phyloP scores from a whole-genome alignment of 2,113 vertebrate species.

The Apodemus speciosus region DNA sequence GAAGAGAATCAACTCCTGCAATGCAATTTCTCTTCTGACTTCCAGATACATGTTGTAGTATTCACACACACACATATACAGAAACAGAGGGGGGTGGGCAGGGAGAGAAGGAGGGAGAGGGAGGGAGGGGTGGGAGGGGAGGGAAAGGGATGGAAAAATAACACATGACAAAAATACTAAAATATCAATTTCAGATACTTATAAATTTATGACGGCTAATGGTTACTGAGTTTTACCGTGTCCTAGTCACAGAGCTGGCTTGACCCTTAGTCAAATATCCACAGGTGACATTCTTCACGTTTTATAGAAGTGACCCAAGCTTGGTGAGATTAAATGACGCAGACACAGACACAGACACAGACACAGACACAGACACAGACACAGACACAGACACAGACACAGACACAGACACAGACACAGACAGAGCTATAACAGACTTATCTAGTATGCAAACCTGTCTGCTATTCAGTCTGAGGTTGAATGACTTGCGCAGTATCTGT shows the following conservation, averaged over 20 bases:
- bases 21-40: background rate
- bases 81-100: no score
- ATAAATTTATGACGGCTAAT: background rate
- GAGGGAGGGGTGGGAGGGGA: no score
- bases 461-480: background rate
- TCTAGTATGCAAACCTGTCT: background rate
- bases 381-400: background rate
- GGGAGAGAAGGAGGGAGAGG: no score
- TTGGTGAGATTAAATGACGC: background rate
- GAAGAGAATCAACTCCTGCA: background rate
- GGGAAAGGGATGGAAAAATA: background rate
- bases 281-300: background rate
- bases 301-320: background rate
- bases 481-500: rapidly evolving
- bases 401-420: background rate
- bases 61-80: background rate
- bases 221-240: background rate
- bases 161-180: background rate
- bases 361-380: background rate
- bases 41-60: background rate
- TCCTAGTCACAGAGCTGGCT: background rate
- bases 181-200: background rate
- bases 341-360: background rate
- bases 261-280: background rate
- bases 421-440: background rate